phyloP scores from a whole-genome alignment of 2,888 invertebrate genomes.

The Junonia oenone region DNA sequence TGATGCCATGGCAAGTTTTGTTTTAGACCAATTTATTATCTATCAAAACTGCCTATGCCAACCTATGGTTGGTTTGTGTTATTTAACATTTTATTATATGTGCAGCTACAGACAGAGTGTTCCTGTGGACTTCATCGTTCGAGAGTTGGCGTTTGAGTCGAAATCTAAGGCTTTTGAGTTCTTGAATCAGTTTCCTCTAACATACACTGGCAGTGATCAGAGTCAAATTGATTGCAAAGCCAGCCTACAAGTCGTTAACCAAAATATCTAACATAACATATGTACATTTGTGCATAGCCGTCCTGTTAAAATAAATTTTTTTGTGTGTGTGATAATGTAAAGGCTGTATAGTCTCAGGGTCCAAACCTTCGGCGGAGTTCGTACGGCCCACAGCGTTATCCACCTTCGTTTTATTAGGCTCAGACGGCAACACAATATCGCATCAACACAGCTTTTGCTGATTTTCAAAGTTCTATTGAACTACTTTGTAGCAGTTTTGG shows the following conservation, averaged over 20 bases:
- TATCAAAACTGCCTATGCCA: constrained; percentile 8
- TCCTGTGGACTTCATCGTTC: constrained; percentile 90
- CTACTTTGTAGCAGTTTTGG: constrained; percentile 31
- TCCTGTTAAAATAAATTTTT: constrained; percentile 56
- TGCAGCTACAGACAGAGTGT: constrained; percentile 96
- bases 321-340: constrained; percentile 67
- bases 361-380: constrained; percentile 27
- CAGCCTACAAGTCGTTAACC: constrained; percentile 80
- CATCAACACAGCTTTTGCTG: constrained; percentile 27
- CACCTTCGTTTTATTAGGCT: constrained; percentile 65
- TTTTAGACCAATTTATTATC: neutral
- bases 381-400: constrained; percentile 34
- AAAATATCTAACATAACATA: constrained; percentile 75
- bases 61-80: constrained; percentile 52
- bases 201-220: constrained; percentile 83
- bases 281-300: constrained; percentile 45
- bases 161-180: constrained; percentile 92
- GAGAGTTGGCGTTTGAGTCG: constrained; percentile 93
- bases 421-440: constrained; percentile 43
- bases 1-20: neutral
- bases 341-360: constrained; percentile 43
- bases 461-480: constrained; percentile 40
- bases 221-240: constrained; percentile 94
- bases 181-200: constrained; percentile 89
- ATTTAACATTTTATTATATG: constrained; percentile 73